Evolutionary conservation across 2,888 invertebrate species (phyloP), one percentile per base, ranked within the genome.

Genomic region (Acrobasis repandana): DNA sequence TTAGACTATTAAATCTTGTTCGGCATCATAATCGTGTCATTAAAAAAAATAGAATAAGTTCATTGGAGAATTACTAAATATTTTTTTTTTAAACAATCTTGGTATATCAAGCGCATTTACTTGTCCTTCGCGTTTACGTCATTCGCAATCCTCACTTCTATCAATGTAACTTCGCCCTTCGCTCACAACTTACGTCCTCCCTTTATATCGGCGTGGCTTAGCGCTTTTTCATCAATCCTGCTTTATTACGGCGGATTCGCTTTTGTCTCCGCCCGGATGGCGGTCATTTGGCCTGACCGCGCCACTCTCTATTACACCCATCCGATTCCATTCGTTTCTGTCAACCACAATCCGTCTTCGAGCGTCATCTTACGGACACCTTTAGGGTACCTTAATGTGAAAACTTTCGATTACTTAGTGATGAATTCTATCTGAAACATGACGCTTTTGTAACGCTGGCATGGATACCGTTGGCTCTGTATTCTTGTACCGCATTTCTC

Each of bases 201-300:
- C 69, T 75, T 77, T 91, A 93, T 93, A 93, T 91, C 93, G 93
- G 92, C 90, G 88, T 85, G 90, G 92, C 93, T 93, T 93, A 93
- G 93, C 93, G 90, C 92, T 92, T 92, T 92, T 92, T 92, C 92
- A 93, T 93, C 92, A 93, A 93, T 93, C 92, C 92, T 91, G 88
- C 89, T 93, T 93, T 93, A 93, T 92, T 93, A 90, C 90, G 80
- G 85, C 78, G 85, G 88, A 86, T 88, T 84, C 90, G 87, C 89
- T 86, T 88, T 89, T 90, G 90, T 91, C 91, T 88, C 80, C 86
- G 82, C 81, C 87, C 85, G 85, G 85, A 86, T 85, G 87, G 78
- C 85, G 90, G 90, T 89, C 90, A 90, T 90, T 91, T 90, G 85
- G 91, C 75, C 85, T 82, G 85, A 85, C 88, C 86, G 83, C 82